These are phyloP conservation scores for Hylia prasina DNA, from an alignment of 2,113 vertebrate species.

Conservation along the genomic window DNA sequence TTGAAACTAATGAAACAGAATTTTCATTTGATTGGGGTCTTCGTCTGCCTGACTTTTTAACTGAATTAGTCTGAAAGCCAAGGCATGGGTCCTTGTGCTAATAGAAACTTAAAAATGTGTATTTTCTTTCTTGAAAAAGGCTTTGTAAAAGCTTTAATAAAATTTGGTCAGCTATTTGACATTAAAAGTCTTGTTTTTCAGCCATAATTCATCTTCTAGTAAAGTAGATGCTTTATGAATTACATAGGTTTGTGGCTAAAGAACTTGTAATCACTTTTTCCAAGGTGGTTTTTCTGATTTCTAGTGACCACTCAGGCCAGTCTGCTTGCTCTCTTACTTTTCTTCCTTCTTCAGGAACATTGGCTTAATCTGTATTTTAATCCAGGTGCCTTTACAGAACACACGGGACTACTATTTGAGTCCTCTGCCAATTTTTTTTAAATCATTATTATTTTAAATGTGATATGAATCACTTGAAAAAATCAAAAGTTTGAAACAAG, in stretches of 20 bases:
- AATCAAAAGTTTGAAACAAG: background rate
- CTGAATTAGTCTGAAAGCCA: background rate
- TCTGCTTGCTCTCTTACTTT: background rate
- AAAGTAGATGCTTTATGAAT: background rate
- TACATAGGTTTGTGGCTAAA: background rate
- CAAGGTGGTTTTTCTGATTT: background rate
- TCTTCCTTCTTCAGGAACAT: background rate
- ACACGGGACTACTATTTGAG: background rate
- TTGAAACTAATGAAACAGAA: background rate
- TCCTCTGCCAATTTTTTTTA: background rate
- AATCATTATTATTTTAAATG: background rate
- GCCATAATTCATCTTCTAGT: background rate
- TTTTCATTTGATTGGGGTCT: background rate
- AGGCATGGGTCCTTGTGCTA: background rate
- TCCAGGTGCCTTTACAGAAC: background rate
- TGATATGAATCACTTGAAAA: background rate
- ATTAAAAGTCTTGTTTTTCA: background rate
- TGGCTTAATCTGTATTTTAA: background rate
- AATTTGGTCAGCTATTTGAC: background rate
- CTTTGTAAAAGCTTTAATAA: background rate
- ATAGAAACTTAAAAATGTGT: background rate
- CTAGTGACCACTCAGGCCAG: background rate
- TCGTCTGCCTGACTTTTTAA: background rate
- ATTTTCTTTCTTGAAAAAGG: background rate
- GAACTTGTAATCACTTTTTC: background rate